phyloP scores from a whole-genome alignment of 2,113 vertebrate genomes.

The Trogon surrucura region DNA sequence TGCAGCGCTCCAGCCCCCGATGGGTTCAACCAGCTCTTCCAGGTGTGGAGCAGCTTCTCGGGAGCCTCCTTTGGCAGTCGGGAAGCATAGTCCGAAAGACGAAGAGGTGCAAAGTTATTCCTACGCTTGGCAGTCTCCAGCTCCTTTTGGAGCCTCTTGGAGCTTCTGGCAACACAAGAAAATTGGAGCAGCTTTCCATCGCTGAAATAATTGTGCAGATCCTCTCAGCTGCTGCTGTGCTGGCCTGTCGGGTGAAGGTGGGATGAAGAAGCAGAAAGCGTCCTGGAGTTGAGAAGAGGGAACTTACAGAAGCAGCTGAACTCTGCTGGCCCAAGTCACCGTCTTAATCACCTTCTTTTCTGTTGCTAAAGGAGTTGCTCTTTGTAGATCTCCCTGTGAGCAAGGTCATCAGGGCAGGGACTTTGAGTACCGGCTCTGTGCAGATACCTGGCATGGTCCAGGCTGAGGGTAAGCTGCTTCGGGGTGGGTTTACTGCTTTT shows the following conservation, averaged over 20 bases:
- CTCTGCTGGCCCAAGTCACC: not conserved
- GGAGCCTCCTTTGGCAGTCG: not conserved
- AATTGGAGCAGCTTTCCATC: not conserved
- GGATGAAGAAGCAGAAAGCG: not conserved
- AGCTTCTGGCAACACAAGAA: not conserved
- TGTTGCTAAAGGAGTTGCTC: not conserved
- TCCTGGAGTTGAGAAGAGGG: not conserved
- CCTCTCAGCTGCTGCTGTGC: not conserved
- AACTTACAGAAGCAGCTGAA: not conserved
- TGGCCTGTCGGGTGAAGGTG: not conserved
- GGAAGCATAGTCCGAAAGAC: not conserved
- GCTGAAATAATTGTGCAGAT: not conserved
- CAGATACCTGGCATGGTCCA: rapidly evolving
- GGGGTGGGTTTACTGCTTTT: not conserved
- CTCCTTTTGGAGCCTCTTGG: not conserved
- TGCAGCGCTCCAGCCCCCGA: not conserved
- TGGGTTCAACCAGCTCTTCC: not conserved
- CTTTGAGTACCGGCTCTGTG: rapidly evolving
- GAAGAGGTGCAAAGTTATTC: not conserved
- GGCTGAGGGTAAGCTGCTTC: not conserved
- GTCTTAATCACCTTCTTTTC: not conserved
- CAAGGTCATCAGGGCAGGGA: not conserved
- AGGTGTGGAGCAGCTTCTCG: not conserved
- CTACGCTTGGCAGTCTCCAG: not conserved
- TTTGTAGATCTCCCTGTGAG: not conserved